A percentile compares a stretch with the other conserved stretches of the same genome.
These are phyloP conservation scores for Aphidius colemani DNA, from an alignment of 2,888 invertebrate species.

Conservation along the genomic window DNA sequence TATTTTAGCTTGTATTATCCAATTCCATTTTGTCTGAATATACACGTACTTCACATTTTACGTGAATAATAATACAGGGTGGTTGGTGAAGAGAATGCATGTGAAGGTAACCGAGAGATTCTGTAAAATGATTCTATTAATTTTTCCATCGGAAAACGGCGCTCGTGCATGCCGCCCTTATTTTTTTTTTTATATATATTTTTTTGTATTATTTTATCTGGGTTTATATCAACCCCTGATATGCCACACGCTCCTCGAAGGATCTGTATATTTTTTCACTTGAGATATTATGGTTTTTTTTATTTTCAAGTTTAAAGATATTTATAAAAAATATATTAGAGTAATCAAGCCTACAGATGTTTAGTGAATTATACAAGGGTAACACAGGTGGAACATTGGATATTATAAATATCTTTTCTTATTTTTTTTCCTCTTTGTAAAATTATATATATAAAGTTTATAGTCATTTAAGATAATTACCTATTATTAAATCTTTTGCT, in stretches of 20 bases:
- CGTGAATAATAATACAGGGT: conserved; percentile 4
- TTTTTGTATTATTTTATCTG: conserved; percentile 10
- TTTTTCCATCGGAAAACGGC: conserved; percentile 56
- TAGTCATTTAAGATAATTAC: conserved; percentile 33
- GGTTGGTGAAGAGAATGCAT: not conserved
- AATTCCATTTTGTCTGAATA: conserved; percentile 10
- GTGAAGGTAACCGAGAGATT: conserved; percentile 39
- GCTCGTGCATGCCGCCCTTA: conserved; percentile 58
- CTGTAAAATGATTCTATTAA: conserved; percentile 58
- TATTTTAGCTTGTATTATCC: conserved; percentile 1
- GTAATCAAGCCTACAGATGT: too few relatives aligned
- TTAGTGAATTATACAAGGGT: too few relatives aligned
- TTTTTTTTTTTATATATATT: conserved; percentile 23
- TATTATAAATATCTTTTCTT: too few relatives aligned
- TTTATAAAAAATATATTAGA: too few relatives aligned
- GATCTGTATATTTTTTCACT: not conserved
- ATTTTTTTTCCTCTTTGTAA: too few relatives aligned
- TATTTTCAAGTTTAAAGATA: too few relatives aligned
- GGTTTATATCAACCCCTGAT: too few relatives aligned
- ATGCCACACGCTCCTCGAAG: too few relatives aligned
- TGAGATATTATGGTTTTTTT: conserved; percentile 8
- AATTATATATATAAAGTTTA: too few relatives aligned
- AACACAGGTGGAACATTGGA: too few relatives aligned
- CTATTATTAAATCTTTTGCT: conserved; percentile 28
- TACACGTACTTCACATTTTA: conserved; percentile 7